Conservation (phyloP, 2,797 vertebrate genomes). For the Hyperoplus immaculatus region DNA sequence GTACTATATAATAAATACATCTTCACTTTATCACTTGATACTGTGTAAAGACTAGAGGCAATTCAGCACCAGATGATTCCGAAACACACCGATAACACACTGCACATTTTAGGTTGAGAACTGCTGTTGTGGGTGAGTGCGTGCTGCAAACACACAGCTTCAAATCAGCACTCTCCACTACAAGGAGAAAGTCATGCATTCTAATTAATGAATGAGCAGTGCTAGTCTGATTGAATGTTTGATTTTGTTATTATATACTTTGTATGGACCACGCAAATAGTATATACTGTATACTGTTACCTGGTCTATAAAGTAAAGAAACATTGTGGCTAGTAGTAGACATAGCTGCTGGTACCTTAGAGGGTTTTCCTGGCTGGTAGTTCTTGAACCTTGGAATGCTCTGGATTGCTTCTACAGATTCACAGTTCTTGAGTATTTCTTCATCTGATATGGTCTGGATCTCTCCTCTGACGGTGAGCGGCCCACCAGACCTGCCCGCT, state of each 20-base stretch:
- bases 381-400: conserved; percentile 89
- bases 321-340: too few relatives aligned
- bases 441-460: conserved; percentile 87
- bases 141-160: not conserved
- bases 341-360: conserved; percentile 80
- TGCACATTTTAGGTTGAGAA: not conserved
- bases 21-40: too few relatives aligned
- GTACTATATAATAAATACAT: too few relatives aligned
- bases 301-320: not conserved
- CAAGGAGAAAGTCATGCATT: not conserved
- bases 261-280: too few relatives aligned
- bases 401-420: conserved; percentile 88
- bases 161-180: not conserved
- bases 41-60: too few relatives aligned
- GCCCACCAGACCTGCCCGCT: conserved; percentile 27
- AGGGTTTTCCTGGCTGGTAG: conserved; percentile 90
- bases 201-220: not conserved
- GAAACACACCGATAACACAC: too few relatives aligned
- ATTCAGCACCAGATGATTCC: too few relatives aligned
- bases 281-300: too few relatives aligned
- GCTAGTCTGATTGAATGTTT: not conserved
- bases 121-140: not conserved
- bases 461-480: conserved; percentile 85
- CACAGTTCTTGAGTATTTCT: conserved; percentile 89
- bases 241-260: not conserved